phyloP scores from a whole-genome alignment of 2,888 invertebrate species.

The Agapetus fuscipes region DNA sequence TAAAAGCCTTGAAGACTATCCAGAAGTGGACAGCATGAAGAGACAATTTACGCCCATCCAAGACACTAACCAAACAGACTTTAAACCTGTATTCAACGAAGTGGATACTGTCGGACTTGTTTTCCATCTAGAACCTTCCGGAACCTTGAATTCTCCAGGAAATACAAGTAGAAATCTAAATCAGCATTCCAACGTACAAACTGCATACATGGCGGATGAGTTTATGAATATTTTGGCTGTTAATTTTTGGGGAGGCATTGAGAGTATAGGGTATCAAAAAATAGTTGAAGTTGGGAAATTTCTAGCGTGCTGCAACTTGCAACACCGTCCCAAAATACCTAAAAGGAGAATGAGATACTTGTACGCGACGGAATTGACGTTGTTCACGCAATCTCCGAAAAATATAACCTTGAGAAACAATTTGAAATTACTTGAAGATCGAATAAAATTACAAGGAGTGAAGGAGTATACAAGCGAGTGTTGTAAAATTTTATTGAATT shows the following conservation, averaged over 20 bases:
- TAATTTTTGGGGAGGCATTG: conserved; percentile 46
- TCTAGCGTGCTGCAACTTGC: conserved; percentile 53
- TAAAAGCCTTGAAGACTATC: conserved; percentile 9
- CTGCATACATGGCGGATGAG: conserved; percentile 49
- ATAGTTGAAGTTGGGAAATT: conserved; percentile 47
- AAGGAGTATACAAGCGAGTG: too few species aligned
- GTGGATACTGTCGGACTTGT: conserved; percentile 65
- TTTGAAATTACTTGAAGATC: too few species aligned
- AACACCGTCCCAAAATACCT: conserved; percentile 43
- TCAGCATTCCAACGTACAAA: conserved; percentile 33
- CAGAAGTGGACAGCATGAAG: conserved; percentile 25
- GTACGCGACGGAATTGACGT: conserved; percentile 51
- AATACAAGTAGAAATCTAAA: conserved; percentile 21
- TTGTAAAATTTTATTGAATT: too few species aligned
- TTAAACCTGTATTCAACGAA: conserved; percentile 50
- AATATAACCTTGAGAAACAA: too few species aligned
- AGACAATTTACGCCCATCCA: conserved; percentile 40
- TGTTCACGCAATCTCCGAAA: conserved; percentile 53
- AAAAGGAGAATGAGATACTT: conserved; percentile 46
- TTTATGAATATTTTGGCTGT: conserved; percentile 43
- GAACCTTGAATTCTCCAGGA: conserved; percentile 27
- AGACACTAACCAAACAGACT: conserved; percentile 31
- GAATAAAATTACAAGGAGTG: too few species aligned
- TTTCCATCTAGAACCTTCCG: conserved; percentile 43
- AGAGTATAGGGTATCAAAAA: conserved; percentile 43